Conservation (phyloP, 92 coral and sea anemone genomes). For the Pocillopora meandrina region DNA sequence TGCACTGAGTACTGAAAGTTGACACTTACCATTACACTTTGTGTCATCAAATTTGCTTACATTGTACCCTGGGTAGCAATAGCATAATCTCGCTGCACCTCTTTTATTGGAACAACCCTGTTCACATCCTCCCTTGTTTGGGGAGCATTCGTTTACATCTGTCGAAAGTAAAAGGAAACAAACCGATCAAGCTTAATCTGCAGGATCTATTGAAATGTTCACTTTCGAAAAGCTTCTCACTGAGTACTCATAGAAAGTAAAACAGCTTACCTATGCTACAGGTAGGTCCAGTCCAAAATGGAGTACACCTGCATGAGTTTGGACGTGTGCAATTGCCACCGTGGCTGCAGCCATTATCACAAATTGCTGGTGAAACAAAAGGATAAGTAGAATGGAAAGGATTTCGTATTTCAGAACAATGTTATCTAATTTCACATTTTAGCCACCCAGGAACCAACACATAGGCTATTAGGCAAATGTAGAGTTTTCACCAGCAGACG, state of each 20-base stretch:
- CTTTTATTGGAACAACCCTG: neutral
- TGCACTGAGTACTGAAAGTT: neutral
- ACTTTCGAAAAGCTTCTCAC: neutral
- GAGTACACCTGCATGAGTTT: conserved; percentile 69
- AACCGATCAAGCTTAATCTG: neutral
- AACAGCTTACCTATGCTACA: conserved; percentile 63
- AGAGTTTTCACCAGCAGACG: too few species aligned
- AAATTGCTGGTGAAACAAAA: conserved; percentile 48
- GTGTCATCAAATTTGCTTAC: neutral
- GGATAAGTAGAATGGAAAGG: neutral
- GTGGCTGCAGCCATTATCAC: conserved; percentile 67
- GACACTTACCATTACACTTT: neutral
- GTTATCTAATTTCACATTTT: too few species aligned
- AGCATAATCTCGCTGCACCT: neutral
- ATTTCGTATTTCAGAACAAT: too few species aligned
- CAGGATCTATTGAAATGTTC: too few species aligned
- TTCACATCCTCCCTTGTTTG: conserved; percentile 12
- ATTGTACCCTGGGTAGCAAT: neutral
- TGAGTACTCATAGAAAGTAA: neutral
- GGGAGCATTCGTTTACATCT: conserved; percentile 4
- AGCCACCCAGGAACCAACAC: too few species aligned
- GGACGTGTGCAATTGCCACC: conserved; percentile 75
- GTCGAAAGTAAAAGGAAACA: neutral
- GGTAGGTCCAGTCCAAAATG: conserved; percentile 63
- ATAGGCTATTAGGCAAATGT: too few species aligned